Evolutionary conservation across 2,888 invertebrate genomes (phyloP).

Genomic region (Tortrix viridana): DNA sequence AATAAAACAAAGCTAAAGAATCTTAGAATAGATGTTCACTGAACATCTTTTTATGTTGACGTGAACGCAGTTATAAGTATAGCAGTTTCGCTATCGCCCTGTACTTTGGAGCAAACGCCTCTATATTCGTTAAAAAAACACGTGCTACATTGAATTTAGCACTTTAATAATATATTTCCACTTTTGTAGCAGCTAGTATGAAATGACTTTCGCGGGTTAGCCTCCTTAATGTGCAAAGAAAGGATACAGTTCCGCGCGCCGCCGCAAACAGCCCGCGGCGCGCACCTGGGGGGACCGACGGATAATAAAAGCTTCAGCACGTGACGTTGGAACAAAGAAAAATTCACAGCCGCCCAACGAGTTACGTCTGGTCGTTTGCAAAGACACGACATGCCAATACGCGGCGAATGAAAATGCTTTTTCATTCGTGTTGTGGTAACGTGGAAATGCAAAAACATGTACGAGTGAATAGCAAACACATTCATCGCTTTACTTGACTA

Average conservation of each 20-base stretch:
- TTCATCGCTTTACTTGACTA: conserved; percentile 26
- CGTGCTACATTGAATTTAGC: no score
- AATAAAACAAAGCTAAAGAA: neutral
- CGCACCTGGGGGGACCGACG: conserved; percentile 48
- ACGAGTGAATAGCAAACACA: conserved; percentile 25
- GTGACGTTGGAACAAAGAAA: conserved; percentile 72
- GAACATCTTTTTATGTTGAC: neutral
- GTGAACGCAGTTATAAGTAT: neutral
- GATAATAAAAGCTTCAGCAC: conserved; percentile 74
- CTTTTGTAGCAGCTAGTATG: conserved; percentile 34
- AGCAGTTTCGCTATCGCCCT: no score
- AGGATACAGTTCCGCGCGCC: conserved; percentile 50
- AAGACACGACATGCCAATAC: conserved; percentile 37
- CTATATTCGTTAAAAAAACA: no score
- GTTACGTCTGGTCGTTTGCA: conserved; percentile 44
- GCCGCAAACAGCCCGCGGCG: conserved; percentile 47
- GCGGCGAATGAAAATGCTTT: conserved; percentile 33
- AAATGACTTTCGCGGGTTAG: conserved; percentile 48
- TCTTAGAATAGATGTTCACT: neutral
- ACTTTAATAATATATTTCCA: neutral
- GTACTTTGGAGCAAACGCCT: no score
- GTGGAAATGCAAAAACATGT: conserved; percentile 25
- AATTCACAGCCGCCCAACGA: conserved; percentile 59
- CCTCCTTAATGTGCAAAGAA: conserved; percentile 66
- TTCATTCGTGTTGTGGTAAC: conserved; percentile 33